These are phyloP conservation scores for Harpagoxenus sublaevis DNA, from an alignment of 2,888 invertebrate species.

Conservation along the genomic window DNA sequence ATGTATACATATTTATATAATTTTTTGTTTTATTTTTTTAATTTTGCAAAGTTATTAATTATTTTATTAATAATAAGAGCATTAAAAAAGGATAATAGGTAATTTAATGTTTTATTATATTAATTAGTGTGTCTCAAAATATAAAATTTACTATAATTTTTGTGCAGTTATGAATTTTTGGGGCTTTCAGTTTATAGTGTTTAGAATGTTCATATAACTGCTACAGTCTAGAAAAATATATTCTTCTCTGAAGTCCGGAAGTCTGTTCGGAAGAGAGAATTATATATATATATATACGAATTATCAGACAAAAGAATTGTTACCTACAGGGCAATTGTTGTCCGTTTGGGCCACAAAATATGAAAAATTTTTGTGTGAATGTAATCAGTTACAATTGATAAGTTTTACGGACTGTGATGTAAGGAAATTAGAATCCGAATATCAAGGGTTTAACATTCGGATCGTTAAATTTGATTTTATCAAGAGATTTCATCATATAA, in stretches of 20 bases:
- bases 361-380: background rate
- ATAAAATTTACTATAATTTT: conserved; percentile 6
- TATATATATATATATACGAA: background rate
- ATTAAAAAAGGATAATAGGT: background rate
- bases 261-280: background rate
- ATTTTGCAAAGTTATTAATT: background rate
- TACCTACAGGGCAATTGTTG: background rate
- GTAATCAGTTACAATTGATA: background rate
- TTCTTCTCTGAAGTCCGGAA: background rate
- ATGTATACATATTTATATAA: background rate
- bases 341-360: background rate
- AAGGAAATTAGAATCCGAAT: background rate
- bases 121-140: background rate
- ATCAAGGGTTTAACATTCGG: background rate
- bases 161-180: background rate
- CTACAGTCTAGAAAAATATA: background rate
- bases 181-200: background rate
- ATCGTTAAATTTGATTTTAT: background rate
- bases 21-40: background rate
- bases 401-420: background rate
- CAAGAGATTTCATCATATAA: background rate
- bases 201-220: background rate
- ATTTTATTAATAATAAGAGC: background rate
- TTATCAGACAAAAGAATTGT: conserved; percentile 1
- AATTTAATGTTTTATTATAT: conserved; percentile 13